These are phyloP conservation scores for Epinephelus fuscoguttatus DNA, from an alignment of 2,113 vertebrate species.

Conservation along the genomic window DNA sequence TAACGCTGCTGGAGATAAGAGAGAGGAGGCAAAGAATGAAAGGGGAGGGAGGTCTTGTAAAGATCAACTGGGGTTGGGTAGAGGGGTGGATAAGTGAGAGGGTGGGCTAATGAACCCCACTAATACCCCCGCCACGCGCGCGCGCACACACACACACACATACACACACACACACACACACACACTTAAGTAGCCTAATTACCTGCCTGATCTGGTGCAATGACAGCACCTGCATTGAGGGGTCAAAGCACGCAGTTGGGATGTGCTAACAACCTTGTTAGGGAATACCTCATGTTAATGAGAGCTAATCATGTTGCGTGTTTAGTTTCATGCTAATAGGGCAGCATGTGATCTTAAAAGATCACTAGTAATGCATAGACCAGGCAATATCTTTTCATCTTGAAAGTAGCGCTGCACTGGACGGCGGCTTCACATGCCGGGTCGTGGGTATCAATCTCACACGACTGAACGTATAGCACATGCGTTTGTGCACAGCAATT, in stretches of 20 bases:
- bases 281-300: slow-evolving; percentile 70
- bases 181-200: slow-evolving; percentile 73
- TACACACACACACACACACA: slow-evolving; percentile 23
- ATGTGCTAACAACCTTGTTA: slow-evolving; percentile 73
- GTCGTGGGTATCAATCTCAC: slow-evolving; percentile 14
- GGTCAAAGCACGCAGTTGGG: slow-evolving; percentile 36
- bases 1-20: slow-evolving; percentile 68
- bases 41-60: slow-evolving; percentile 63
- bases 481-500: slow-evolving; percentile 33
- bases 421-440: slow-evolving; percentile 15
- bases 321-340: slow-evolving; percentile 66
- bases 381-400: slow-evolving; percentile 66
- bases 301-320: slow-evolving; percentile 62
- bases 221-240: slow-evolving; percentile 66
- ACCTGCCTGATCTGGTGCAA: slow-evolving; percentile 70
- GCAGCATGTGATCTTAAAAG: slow-evolving; percentile 66
- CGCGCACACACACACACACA: slow-evolving; percentile 14
- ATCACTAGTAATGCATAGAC: slow-evolving; percentile 49
- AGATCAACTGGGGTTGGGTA: slow-evolving; percentile 70
- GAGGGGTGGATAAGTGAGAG: slow-evolving; percentile 61
- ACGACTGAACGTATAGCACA: slow-evolving; percentile 31
- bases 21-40: slow-evolving; percentile 60
- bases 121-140: slow-evolving; percentile 19
- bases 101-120: slow-evolving; percentile 68
- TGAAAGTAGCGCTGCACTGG: slow-evolving; percentile 46